phyloP scores from a whole-genome alignment of 2,888 invertebrate genomes.

The Zootermopsis nevadensis region DNA sequence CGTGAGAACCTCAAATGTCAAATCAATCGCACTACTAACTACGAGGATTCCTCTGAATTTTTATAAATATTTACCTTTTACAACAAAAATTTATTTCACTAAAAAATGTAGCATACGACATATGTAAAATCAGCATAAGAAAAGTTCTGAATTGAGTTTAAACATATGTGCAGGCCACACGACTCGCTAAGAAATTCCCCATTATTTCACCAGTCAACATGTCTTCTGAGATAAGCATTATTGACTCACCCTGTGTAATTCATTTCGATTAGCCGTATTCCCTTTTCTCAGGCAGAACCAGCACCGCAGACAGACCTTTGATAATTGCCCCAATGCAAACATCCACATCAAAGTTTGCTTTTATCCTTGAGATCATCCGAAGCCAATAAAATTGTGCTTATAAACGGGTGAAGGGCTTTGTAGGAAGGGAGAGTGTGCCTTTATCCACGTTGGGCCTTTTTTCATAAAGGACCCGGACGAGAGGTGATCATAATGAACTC shows the following conservation, averaged over 20 bases:
- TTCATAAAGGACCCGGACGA: neutral
- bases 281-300: neutral
- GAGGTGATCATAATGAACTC: slow-evolving; percentile 10
- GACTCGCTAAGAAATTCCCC: too few relatives aligned
- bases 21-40: too few relatives aligned
- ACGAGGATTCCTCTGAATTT: too few relatives aligned
- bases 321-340: slow-evolving; percentile 47
- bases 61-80: too few relatives aligned
- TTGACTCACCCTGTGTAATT: neutral
- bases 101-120: too few relatives aligned
- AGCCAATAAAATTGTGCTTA: slow-evolving; percentile 31
- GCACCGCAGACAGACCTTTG: slow-evolving; percentile 35
- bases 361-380: slow-evolving; percentile 22
- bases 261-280: neutral
- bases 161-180: too few relatives aligned
- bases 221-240: neutral
- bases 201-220: too few relatives aligned
- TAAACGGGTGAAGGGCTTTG: slow-evolving; percentile 17
- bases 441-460: slow-evolving; percentile 1
- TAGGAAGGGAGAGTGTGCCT: neutral
- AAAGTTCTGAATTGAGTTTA: too few relatives aligned
- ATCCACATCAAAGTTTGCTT: slow-evolving; percentile 39
- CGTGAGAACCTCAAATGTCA: too few relatives aligned
- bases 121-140: too few relatives aligned
- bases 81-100: too few relatives aligned